These are phyloP conservation scores for Palythoa grandiflora DNA, from an alignment of 92 coral and sea anemone genomes.

Conservation along the genomic window DNA sequence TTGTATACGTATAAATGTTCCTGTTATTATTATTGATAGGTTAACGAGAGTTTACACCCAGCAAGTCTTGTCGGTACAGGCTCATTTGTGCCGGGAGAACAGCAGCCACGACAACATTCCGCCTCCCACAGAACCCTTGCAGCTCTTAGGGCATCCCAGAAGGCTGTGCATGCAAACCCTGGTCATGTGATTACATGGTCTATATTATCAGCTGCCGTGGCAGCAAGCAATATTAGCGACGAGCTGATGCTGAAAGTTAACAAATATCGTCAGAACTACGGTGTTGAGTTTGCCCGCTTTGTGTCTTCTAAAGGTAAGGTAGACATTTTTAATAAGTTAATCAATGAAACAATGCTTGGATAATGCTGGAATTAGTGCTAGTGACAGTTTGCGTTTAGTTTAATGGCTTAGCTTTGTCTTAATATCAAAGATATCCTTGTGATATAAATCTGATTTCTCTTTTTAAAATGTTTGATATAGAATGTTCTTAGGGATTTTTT, in stretches of 20 bases:
- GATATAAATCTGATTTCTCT: too few species aligned
- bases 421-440: too few species aligned
- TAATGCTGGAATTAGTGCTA: too few species aligned
- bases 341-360: background rate
- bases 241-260: constrained; percentile 43
- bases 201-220: constrained; percentile 81
- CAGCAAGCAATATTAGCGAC: constrained; percentile 70
- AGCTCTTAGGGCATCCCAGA: constrained; percentile 85
- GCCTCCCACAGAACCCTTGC: constrained; percentile 65
- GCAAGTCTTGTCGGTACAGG: constrained; percentile 84
- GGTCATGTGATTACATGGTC: constrained; percentile 87
- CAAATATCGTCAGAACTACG: constrained; percentile 49
- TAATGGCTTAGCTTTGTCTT: too few species aligned
- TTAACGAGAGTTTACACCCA: constrained; percentile 63
- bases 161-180: constrained; percentile 92
- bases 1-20: background rate
- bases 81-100: constrained; percentile 51
- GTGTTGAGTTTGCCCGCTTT: constrained; percentile 78
- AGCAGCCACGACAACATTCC: constrained; percentile 14
- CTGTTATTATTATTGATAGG: constrained; percentile 9
- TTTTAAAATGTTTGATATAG: too few species aligned
- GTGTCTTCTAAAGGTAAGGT: constrained; percentile 71
- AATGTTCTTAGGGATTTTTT: too few species aligned
- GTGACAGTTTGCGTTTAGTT: too few species aligned
- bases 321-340: background rate